Conservation (phyloP, 2,888 invertebrate species). For the Zonitis immaculata region DNA sequence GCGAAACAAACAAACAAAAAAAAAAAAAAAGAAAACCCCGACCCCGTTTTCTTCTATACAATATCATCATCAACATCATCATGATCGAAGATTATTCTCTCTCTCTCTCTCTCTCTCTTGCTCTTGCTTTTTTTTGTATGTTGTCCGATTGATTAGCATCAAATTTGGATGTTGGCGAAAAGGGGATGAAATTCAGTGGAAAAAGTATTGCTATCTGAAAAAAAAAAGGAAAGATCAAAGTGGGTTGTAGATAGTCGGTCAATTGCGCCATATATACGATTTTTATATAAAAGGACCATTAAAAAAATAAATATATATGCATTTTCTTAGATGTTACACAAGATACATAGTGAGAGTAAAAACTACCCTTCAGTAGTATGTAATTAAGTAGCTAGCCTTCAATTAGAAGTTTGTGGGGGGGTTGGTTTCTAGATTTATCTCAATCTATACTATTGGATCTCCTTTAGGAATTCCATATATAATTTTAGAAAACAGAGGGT, state of each 20-base stretch:
- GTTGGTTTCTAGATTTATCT: neutral
- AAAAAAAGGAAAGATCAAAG: constrained; percentile 38
- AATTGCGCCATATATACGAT: constrained; percentile 26
- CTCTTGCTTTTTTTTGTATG: neutral
- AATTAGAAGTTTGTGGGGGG: no score
- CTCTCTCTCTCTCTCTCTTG: neutral
- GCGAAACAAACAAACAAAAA: no score
- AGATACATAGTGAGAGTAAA: no score
- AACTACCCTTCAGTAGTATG: neutral
- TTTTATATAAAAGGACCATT: no score
- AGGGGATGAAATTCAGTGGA: neutral
- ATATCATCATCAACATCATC: no score
- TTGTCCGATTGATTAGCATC: neutral
- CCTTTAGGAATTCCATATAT: neutral
- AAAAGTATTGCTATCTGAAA: constrained; percentile 33
- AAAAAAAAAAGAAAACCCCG: no score
- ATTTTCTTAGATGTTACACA: no score
- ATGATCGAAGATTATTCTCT: neutral
- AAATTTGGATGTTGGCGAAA: neutral
- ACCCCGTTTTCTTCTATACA: no score
- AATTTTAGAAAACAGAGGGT: neutral
- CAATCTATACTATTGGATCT: neutral
- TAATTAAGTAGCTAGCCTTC: neutral
- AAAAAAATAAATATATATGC: constrained; percentile 10
- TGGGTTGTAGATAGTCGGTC: constrained; percentile 29